Base-by-base conservation (phyloP, 2,797 vertebrate species). In the Morus bassanus region DNA sequence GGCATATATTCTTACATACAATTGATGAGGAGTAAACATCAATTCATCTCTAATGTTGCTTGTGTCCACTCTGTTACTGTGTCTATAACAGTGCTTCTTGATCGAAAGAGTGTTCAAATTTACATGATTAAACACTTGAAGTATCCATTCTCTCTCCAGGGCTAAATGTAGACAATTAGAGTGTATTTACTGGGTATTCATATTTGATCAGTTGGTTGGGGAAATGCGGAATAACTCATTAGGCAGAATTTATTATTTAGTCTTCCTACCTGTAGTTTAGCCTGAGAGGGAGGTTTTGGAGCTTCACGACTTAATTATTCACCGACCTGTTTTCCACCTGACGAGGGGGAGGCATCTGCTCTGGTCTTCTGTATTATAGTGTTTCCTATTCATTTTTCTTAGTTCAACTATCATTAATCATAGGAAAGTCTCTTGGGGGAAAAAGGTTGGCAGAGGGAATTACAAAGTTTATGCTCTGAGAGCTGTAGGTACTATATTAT, bases 331-430 rank as follows among this genome's bases (percentile, higher is more conserved):
- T 95, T 96, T 94, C 82, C 30, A 64, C 95, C 89, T 93, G 92
- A 95, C 81, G 81, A 91, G 83, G 56, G 95, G 89, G 92, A 90
- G 85, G 93, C 69, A 89, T 80, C 75, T 72, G 65, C 65, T 95
- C 60, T 35, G 50, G 48, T 92, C 86, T 95, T 78, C 76, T 82
- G 11, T 39, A 31, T 94, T 91, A 68, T 6, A 68, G 59, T 41
- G 35, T 90, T 96, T 79, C 91, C 50, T 43, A 22, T 93, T 96
- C 83, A 87, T 96, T 97, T 96, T 96, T 95, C 85, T 70, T 91
- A 94, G 78, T 95, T 95, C 78, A 89, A 23, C 91, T 87, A 43
- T 94, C 95, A 96, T 97, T 96, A 96, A 97, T 97, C 96, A 91
- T 89, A 64, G 57, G 39, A 89, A 72, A 73, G 59, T 88, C 93